These are phyloP conservation scores for Myiopsitta monachus DNA, from an alignment of 2,113 vertebrate species.

Conservation along the genomic window DNA sequence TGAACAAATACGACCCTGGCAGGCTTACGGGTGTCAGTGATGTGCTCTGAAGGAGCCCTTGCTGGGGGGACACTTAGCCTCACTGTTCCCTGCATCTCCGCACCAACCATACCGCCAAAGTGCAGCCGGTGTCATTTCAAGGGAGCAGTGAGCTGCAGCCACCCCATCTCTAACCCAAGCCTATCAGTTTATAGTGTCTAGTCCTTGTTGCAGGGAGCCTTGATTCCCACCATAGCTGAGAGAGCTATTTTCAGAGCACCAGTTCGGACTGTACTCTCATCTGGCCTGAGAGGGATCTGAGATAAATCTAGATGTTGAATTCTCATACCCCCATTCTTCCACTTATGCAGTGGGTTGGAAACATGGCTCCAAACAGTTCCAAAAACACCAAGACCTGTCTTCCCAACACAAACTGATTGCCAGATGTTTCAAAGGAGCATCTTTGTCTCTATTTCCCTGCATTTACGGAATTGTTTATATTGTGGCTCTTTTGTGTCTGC, in stretches of 20 bases:
- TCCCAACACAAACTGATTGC: neutral
- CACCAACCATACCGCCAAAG: accelerated
- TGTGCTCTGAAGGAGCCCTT: neutral
- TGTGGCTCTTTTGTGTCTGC: slow-evolving; percentile 28
- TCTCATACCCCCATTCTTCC: neutral
- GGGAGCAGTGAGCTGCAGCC: neutral
- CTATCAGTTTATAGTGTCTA: neutral
- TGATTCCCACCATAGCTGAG: neutral
- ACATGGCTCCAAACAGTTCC: neutral
- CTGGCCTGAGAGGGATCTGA: neutral
- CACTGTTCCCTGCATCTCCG: neutral
- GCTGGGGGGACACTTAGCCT: neutral
- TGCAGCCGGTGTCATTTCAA: neutral
- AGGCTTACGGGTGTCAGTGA: neutral
- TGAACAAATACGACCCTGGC: neutral
- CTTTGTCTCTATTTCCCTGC: neutral
- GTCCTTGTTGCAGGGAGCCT: neutral
- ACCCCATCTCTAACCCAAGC: neutral
- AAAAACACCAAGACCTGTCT: neutral
- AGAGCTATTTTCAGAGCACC: neutral
- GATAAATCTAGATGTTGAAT: neutral
- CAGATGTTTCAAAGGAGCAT: neutral
- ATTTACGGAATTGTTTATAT: neutral
- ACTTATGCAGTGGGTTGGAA: neutral
- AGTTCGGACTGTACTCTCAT: neutral